Conservation (phyloP, 1,140 invertebrate genomes). For the Brachionus plicatilis region DNA sequence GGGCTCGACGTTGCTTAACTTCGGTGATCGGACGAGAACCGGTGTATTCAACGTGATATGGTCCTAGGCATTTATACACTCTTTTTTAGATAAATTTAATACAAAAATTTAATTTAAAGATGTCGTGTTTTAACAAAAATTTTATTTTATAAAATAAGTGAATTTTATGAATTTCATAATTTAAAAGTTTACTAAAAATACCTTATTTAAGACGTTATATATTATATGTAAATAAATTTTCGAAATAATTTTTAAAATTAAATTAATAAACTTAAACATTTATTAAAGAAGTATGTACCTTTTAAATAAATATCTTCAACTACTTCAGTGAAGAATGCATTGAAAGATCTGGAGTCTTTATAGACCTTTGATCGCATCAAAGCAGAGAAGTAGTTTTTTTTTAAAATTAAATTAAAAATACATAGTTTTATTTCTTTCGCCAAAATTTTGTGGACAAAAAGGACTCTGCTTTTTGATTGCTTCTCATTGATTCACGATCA, state of each 20-base stretch:
- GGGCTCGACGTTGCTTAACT: constrained; percentile 41
- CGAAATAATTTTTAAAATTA: not conserved
- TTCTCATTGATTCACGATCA: too few species aligned
- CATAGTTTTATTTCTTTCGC: too few species aligned
- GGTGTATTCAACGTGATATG: not conserved
- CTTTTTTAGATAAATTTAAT: not conserved
- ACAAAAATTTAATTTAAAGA: too few species aligned
- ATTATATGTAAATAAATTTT: not conserved
- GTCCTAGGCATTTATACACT: not conserved
- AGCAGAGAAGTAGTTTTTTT: not conserved
- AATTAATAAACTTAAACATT: not conserved
- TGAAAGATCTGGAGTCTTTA: not conserved
- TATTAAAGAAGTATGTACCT: constrained; percentile 9
- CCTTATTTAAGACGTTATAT: not conserved
- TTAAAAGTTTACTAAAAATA: not conserved
- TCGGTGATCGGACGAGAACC: constrained; percentile 40
- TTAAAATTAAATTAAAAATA: not conserved
- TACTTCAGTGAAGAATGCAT: constrained; percentile 14
- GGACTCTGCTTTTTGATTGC: too few species aligned
- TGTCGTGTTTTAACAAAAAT: too few species aligned
- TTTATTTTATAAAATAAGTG: too few species aligned
- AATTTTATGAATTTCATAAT: not conserved
- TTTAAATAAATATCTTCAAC: not conserved
- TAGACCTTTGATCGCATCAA: not conserved
- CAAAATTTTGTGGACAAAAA: too few species aligned